Percentiles rank a stretch among this genome's conserved stretches.
Evolutionary conservation across 2,797 vertebrate genomes (phyloP).

Genomic region (Propithecus deckenii): DNA sequence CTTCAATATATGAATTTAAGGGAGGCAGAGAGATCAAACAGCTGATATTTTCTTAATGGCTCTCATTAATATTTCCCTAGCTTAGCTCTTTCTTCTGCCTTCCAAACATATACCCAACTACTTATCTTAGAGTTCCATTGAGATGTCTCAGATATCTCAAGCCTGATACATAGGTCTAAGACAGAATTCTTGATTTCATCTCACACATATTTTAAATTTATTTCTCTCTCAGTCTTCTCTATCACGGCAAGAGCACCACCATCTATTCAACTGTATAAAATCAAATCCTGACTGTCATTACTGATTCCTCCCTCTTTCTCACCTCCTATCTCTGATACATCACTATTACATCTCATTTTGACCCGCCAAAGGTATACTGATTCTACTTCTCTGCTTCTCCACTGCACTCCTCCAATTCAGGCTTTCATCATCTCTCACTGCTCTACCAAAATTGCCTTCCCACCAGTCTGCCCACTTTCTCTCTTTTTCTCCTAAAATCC

Average conservation of each 20-base stretch:
- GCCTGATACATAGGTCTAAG: not conserved
- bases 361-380: not conserved
- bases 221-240: not conserved
- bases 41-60: not conserved
- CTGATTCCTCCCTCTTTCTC: not conserved
- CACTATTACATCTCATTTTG: not conserved
- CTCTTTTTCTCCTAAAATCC: not conserved
- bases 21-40: not conserved
- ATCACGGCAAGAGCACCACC: not conserved
- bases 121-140: not conserved
- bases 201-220: not conserved
- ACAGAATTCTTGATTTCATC: not conserved
- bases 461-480: not conserved
- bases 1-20: not conserved
- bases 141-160: not conserved
- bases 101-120: not conserved
- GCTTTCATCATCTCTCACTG: not conserved
- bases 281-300: not conserved
- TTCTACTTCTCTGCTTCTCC: not conserved
- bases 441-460: not conserved
- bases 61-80: not conserved
- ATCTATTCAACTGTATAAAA: not conserved
- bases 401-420: not conserved
- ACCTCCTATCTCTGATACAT: not conserved
- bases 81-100: not conserved